Percentiles rank a stretch among this genome's conserved stretches.
These are phyloP conservation scores for Entomobrya multifasciata DNA, from an alignment of 2,888 invertebrate genomes.

Conservation along the genomic window DNA sequence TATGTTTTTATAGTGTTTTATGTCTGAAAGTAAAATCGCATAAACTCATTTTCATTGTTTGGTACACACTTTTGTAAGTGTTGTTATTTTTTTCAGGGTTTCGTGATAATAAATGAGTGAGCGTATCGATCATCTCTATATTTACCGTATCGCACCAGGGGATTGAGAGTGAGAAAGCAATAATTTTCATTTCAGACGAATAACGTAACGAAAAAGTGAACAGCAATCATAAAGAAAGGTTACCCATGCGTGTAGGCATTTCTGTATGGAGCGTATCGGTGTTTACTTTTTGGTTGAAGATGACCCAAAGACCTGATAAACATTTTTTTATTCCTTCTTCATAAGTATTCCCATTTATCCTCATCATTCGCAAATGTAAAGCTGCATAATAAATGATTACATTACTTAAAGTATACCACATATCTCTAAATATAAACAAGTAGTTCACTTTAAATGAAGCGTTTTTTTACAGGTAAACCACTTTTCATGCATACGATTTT, in stretches of 20 bases:
- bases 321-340: constrained; percentile 21
- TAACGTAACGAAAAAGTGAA: constrained; percentile 32
- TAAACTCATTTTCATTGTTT: constrained; percentile 5
- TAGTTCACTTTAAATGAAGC: constrained; percentile 3
- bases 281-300: constrained; percentile 54
- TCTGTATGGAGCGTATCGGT: constrained; percentile 58
- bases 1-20: too few species aligned
- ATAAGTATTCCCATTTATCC: not conserved
- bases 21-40: constrained; percentile 47
- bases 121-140: not conserved
- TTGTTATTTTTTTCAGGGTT: constrained; percentile 23
- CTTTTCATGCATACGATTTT: not conserved
- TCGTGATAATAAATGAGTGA: too few species aligned
- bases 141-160: not conserved
- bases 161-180: constrained; percentile 52
- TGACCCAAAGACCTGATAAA: constrained; percentile 72
- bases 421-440: not conserved
- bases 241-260: constrained; percentile 49
- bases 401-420: too few species aligned
- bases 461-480: not conserved
- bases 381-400: too few species aligned
- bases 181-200: constrained; percentile 20
- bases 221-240: constrained; percentile 5
- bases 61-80: constrained; percentile 4
- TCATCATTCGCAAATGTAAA: too few species aligned